Evolutionary conservation across 2,888 invertebrate species (phyloP).

Genomic region (Teinopalpus imperialis): DNA sequence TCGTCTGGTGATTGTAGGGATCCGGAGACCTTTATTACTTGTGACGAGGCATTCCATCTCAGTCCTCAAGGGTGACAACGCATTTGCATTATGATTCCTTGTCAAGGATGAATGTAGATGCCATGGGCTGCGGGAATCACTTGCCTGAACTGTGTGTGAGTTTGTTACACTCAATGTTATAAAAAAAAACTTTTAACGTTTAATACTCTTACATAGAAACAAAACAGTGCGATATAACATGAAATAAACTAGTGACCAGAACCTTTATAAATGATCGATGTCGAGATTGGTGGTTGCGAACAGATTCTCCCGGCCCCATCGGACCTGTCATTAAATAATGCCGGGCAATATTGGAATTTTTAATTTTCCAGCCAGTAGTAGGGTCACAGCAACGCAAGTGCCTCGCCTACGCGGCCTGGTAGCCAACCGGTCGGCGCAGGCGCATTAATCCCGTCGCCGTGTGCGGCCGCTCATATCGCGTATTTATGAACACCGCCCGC

Average conservation of each 20-base stretch:
- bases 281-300: slow-evolving; percentile 8
- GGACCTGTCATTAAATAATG: slow-evolving; percentile 3
- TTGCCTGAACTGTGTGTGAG: no score
- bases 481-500: slow-evolving; percentile 70
- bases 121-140: no score
- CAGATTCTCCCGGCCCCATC: no score
- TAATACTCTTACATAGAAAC: not conserved
- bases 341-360: slow-evolving; percentile 6
- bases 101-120: no score
- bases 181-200: no score
- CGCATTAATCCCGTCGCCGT: slow-evolving; percentile 70
- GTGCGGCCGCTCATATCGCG: slow-evolving; percentile 70
- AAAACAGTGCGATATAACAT: slow-evolving; percentile 1
- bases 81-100: no score
- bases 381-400: slow-evolving; percentile 34
- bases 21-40: no score
- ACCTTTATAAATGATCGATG: slow-evolving; percentile 5
- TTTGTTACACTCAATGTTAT: no score
- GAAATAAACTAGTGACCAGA: slow-evolving; percentile 1
- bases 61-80: no score
- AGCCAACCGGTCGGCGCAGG: slow-evolving; percentile 50
- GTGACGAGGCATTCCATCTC: no score
- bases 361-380: slow-evolving; percentile 11
- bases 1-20: no score
- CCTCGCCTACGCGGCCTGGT: slow-evolving; percentile 59